Evolutionary conservation across 2,797 vertebrate genomes (phyloP).

Genomic region (Clarias fuscus): DNA sequence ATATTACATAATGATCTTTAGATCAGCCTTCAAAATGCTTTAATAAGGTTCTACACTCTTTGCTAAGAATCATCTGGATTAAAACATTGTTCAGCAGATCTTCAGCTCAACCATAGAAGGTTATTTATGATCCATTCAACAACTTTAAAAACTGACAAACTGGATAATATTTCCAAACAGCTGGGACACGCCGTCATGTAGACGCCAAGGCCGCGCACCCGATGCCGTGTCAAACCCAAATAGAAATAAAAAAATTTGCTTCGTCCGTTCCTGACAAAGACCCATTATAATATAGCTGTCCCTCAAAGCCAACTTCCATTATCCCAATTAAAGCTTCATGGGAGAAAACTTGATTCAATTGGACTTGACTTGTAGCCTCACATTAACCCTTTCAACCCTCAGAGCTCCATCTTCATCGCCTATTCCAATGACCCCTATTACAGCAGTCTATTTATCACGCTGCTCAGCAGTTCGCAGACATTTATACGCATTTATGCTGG

Average conservation of each 20-base stretch:
- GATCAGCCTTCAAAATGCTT: background rate
- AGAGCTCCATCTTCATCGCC: slow-evolving; percentile 43
- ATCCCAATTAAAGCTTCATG: slow-evolving; percentile 56
- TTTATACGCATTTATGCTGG: slow-evolving; percentile 69
- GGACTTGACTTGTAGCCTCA: slow-evolving; percentile 53
- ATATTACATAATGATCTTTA: background rate
- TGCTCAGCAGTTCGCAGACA: slow-evolving; percentile 60
- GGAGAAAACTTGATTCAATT: slow-evolving; percentile 60
- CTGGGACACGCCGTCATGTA: background rate
- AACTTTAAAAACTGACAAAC: slow-evolving; percentile 12
- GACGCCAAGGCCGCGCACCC: slow-evolving; percentile 4
- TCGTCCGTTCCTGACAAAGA: slow-evolving; percentile 44
- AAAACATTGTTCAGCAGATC: background rate
- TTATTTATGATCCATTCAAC: background rate
- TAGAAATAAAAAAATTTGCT: too few relatives aligned
- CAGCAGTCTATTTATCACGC: slow-evolving; percentile 64
- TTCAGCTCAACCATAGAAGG: background rate
- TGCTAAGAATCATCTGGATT: background rate
- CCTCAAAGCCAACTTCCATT: slow-evolving; percentile 58
- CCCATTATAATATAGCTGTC: slow-evolving; percentile 45
- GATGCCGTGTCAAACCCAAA: slow-evolving; percentile 29
- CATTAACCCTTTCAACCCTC: slow-evolving; percentile 61
- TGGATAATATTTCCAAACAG: background rate
- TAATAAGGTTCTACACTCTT: too few relatives aligned
- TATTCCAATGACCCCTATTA: slow-evolving; percentile 60